Conservation (phyloP, 1,140 invertebrate genomes). For the Lasioglossum albipes region DNA sequence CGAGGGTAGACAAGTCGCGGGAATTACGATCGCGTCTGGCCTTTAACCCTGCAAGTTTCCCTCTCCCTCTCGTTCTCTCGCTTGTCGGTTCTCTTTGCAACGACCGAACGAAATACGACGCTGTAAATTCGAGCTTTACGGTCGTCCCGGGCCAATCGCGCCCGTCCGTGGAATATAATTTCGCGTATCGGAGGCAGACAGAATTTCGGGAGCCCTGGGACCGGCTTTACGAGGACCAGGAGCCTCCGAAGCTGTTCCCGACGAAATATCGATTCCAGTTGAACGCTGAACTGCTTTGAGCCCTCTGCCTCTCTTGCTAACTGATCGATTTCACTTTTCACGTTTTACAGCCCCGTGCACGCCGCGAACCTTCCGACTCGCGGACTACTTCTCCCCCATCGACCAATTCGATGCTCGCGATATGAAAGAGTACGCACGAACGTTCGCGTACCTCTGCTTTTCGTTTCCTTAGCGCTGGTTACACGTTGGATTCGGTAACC, state of each 20-base stretch:
- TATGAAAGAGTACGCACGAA: too few relatives aligned
- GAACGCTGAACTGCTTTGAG: neutral
- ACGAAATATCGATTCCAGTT: neutral
- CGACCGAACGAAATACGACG: constrained; percentile 32
- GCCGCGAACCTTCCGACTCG: too few relatives aligned
- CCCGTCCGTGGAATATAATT: constrained; percentile 10
- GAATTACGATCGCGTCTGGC: constrained; percentile 39
- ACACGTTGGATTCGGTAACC: too few relatives aligned
- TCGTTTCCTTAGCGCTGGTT: too few relatives aligned
- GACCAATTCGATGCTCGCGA: too few relatives aligned
- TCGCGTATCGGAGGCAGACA: neutral
- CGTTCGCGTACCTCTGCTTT: too few relatives aligned
- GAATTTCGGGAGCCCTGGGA: neutral
- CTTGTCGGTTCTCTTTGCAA: neutral
- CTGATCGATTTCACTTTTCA: neutral
- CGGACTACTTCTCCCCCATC: too few relatives aligned
- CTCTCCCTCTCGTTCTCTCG: too few relatives aligned
- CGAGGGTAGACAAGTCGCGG: neutral
- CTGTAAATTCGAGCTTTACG: constrained; percentile 37
- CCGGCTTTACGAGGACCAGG: too few relatives aligned
- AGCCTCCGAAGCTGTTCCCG: neutral
- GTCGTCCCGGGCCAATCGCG: neutral
- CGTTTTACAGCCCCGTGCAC: too few relatives aligned
- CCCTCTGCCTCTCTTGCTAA: neutral
- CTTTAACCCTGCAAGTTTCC: constrained; percentile 7